Base-by-base conservation (phyloP, 2,888 invertebrate genomes). In the Tanytarsus gracilentus region DNA sequence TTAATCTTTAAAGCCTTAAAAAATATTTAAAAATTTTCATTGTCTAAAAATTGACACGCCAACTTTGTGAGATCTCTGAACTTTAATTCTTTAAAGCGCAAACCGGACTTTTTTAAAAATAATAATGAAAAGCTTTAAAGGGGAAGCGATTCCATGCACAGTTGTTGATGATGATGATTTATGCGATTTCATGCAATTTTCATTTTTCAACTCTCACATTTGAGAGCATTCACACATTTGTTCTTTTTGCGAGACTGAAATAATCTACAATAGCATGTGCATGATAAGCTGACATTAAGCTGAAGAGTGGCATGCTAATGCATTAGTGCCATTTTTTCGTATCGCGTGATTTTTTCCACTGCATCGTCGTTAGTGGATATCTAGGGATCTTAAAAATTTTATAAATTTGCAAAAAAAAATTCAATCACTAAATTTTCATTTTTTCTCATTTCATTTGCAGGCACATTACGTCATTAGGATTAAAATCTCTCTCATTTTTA, bases 401-500 rank as follows among this genome's bases (percentile, higher is more conserved):
- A n/a, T n/a, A n/a, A n/a, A n/a, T n/a, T n/a, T n/a, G n/a, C n/a
- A n/a, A n/a, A 39, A 39, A n/a, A 5, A 18, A 48, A 18, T 48
- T 11, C 23, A 18, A 48, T 39, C 40, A 39, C n/a, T 9, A 6
- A 39, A 11, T 25, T 11, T 48, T 18, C 4, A 6, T 25, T 48
- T 48, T 48, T 16, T 18, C 25, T 48, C 25, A 26, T 8, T n/a
- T 2, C 21, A 6, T 11, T 51, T 51, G 30, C 51, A 55, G 53
- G 53, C 25, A 55, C 53, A 21, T 25, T 55, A 30, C 53, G 53
- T 21, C 53, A 55, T 30, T 55, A 30, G 33, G 30, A 39, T 16
- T 51, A 23, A 11, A n/a, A 39, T 39, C 8, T 30, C 30, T 30
- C 30, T 11, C 30, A 30, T 30, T 30, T 30, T 30, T 30, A 8